Percentiles rank a stretch among this genome's conserved stretches.
phyloP scores from a whole-genome alignment of 1,140 invertebrate species.

The Pseudomyrmex pallidus region DNA sequence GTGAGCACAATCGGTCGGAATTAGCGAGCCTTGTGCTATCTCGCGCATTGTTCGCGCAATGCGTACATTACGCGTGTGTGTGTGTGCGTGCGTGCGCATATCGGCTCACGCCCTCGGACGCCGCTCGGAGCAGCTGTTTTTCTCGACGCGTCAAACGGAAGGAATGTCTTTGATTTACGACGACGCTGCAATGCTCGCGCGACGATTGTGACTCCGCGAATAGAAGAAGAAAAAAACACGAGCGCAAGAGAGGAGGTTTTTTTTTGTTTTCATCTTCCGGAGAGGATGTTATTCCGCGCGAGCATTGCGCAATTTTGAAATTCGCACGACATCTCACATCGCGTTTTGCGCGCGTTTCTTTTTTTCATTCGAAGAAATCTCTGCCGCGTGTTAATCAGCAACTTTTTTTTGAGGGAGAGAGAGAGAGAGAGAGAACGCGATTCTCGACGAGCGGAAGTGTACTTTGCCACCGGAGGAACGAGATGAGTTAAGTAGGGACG shows the following conservation, averaged over 20 bases:
- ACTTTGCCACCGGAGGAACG: conserved; percentile 11
- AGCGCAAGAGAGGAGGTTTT: conserved; percentile 32
- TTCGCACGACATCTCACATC: not conserved
- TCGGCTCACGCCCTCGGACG: conserved; percentile 63
- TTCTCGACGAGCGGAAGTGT: conserved; percentile 26
- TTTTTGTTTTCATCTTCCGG: not conserved
- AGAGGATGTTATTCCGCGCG: not conserved
- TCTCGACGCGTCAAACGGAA: conserved; percentile 72
- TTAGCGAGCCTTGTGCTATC: conserved; percentile 77
- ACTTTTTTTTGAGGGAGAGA: no score
- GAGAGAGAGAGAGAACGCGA: not conserved
- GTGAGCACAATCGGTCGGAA: conserved; percentile 77
- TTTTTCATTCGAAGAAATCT: not conserved
- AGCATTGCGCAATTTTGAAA: conserved; percentile 19
- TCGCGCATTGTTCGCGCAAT: conserved; percentile 71
- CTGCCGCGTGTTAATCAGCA: no score
- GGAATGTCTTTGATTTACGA: conserved; percentile 75
- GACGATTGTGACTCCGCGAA: conserved; percentile 68
- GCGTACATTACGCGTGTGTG: not conserved
- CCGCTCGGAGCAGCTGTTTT: conserved; percentile 74
- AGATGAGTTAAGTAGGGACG: conserved; percentile 9
- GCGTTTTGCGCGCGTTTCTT: not conserved
- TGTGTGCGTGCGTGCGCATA: conserved; percentile 51
- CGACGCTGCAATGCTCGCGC: conserved; percentile 57
- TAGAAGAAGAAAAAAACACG: conserved; percentile 40